phyloP scores from a whole-genome alignment of 2,888 invertebrate species.

The Athetis lepigone region DNA sequence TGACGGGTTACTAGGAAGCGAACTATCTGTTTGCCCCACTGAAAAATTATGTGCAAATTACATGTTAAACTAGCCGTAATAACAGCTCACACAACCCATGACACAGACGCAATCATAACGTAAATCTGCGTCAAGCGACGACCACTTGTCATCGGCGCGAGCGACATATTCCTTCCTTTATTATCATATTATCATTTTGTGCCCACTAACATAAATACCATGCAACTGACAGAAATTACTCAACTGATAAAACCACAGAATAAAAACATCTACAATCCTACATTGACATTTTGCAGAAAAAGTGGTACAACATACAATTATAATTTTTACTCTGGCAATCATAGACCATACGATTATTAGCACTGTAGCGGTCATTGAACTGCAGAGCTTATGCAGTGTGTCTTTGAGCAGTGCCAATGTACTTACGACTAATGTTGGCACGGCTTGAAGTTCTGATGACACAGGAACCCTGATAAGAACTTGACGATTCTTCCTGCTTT shows the following conservation, averaged over 20 bases:
- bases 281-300: conserved; percentile 36
- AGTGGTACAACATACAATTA: conserved; percentile 19
- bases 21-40: conserved; percentile 6
- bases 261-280: conserved; percentile 26
- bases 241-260: conserved; percentile 29
- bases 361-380: conserved; percentile 48
- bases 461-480: conserved; percentile 46
- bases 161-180: conserved; percentile 69
- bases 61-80: conserved; percentile 43
- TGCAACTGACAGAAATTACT: conserved; percentile 49
- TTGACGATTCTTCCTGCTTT: conserved; percentile 44
- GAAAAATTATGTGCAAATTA: conserved; percentile 30
- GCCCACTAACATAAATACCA: conserved; percentile 49
- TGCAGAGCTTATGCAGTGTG: conserved; percentile 42
- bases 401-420: conserved; percentile 54
- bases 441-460: conserved; percentile 47
- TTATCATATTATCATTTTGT: conserved; percentile 68
- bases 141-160: conserved; percentile 67
- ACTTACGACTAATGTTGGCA: conserved; percentile 53
- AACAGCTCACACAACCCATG: conserved; percentile 34
- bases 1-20: background rate
- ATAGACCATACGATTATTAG: conserved; percentile 53
- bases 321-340: conserved; percentile 41
- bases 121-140: conserved; percentile 58
- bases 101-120: conserved; percentile 57